Base-by-base conservation (phyloP, 2,888 invertebrate species). In the Ptilodon capucinus region DNA sequence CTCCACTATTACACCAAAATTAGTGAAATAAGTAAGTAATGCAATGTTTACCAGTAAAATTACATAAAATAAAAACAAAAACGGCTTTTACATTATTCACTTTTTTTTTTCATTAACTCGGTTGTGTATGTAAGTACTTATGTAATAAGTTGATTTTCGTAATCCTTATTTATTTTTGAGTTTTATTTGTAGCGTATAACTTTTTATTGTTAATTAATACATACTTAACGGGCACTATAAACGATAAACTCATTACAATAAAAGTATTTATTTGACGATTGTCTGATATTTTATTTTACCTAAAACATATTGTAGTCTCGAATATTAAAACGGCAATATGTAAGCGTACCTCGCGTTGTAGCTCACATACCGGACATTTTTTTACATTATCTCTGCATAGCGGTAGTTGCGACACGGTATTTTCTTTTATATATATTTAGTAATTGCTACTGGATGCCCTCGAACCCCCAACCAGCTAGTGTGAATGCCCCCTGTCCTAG, bases 121-220 rank as follows among this genome's bases (percentile, higher is more conserved):
- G 88, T 91, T 91, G 87, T 90, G 91, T 91, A 85, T 90, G 90
- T 91, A 85, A 90, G 90, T 93, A 92, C 92, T 92, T 92, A 92
- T 92, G 90, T 91, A 72, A 73, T 86, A 85, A 83, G 80, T 84
- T 67, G 65, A 64, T 59, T 68, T 67, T 69, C 75, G 73, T 81
- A 83, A 64, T 81, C 75, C 63, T 74, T 70, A 80, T 81, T 84
- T 79, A 74, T 82, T 77, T 74, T 81, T 79, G 68, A 74, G 71
- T 89, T 80, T 55, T 54, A 88, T 85, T 57, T 91, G 90, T 92
- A 91, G 91, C 84, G 81, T n/a, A 74, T 76, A 77, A 79, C 76
- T 49, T 78, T 78, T 76, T 77, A 83, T 81, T 83, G 82, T 87
- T 79, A 83, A 91, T 91, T 81, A 90, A 87, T 76, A 90, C 80